phyloP scores from a whole-genome alignment of 2,888 invertebrate species.

The Drosophila siamana region DNA sequence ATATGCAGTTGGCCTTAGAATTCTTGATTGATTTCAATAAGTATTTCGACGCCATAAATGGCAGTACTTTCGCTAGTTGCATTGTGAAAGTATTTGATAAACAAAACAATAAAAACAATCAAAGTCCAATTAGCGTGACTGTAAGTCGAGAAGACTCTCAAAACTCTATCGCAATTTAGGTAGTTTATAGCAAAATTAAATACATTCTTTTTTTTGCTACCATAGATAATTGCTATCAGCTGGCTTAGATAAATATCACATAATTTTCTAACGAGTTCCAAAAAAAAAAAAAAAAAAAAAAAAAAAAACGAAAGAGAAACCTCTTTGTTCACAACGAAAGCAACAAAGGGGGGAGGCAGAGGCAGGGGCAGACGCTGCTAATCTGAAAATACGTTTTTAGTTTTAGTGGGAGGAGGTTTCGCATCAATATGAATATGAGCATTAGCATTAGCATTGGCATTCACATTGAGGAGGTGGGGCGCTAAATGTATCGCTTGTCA shows the following conservation, averaged over 20 bases:
- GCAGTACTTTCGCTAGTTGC: too few relatives aligned
- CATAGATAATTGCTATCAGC: constrained; percentile 34
- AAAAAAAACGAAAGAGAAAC: constrained; percentile 7
- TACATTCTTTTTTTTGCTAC: constrained; percentile 1
- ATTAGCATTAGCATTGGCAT: constrained; percentile 20
- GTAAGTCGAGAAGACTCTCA: neutral
- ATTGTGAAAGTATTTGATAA: neutral
- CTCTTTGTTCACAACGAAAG: constrained; percentile 10
- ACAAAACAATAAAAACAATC: too few relatives aligned
- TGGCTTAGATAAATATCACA: constrained; percentile 23
- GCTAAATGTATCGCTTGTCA: constrained; percentile 16
- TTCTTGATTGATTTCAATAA: too few relatives aligned
- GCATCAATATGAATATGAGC: constrained; percentile 15
- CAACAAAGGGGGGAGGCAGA: neutral
- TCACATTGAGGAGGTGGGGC: constrained; percentile 9
- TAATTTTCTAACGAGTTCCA: constrained; percentile 16
- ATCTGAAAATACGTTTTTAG: constrained; percentile 16
- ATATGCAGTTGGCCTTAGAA: too few relatives aligned
- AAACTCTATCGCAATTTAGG: neutral
- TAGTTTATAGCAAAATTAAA: constrained; percentile 7
- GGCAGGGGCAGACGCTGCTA: neutral
- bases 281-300: neutral
- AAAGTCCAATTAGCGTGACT: neutral
- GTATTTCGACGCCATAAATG: too few relatives aligned
- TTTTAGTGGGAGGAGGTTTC: constrained; percentile 13